Conservation (phyloP, 2,888 invertebrate genomes). For the Diloba caeruleocephala region DNA sequence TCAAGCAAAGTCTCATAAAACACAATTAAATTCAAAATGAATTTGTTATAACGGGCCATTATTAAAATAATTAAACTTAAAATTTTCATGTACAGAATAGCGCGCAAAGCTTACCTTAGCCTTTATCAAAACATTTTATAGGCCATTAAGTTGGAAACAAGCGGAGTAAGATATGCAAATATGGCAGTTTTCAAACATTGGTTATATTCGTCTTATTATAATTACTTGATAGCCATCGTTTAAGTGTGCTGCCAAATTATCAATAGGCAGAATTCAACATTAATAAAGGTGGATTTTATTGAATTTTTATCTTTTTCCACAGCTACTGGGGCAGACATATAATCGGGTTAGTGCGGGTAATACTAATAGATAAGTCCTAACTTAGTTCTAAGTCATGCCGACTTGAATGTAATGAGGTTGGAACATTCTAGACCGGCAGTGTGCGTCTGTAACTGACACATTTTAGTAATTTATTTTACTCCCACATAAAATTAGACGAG, state of each 20-base stretch:
- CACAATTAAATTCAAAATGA: not conserved
- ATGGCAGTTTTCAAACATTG: conserved; percentile 60
- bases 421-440: too few species aligned
- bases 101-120: conserved; percentile 49
- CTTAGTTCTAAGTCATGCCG: too few species aligned
- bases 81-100: conserved; percentile 49
- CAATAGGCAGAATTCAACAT: conserved; percentile 33
- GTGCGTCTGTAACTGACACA: too few species aligned
- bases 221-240: conserved; percentile 55
- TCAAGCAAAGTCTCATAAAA: not conserved
- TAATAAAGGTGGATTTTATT: conserved; percentile 21
- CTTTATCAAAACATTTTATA: conserved; percentile 74
- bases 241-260: conserved; percentile 28
- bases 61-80: conserved; percentile 32
- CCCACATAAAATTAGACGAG: too few species aligned
- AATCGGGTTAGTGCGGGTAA: too few species aligned
- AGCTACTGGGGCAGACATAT: not conserved
- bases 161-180: conserved; percentile 75
- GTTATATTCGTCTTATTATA: conserved; percentile 64
- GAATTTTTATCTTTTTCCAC: conserved; percentile 22
- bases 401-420: too few species aligned
- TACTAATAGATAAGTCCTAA: too few species aligned
- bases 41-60: conserved; percentile 8
- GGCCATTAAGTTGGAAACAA: conserved; percentile 67
- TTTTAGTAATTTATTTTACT: too few species aligned